These are phyloP conservation scores for Ophioninae sp. DNA, from an alignment of 2,888 invertebrate species.

Conservation along the genomic window DNA sequence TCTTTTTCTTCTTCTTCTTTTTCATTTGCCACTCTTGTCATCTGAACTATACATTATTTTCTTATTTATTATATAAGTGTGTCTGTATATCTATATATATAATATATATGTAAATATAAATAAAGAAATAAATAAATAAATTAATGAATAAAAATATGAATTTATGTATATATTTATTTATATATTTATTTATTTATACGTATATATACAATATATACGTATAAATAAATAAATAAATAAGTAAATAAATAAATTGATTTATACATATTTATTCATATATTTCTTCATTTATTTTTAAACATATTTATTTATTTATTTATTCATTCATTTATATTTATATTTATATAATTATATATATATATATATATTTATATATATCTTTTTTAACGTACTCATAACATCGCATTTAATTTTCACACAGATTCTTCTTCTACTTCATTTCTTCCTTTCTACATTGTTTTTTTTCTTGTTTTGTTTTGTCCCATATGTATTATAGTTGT, in stretches of 20 bases:
- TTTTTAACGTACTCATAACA: slow-evolving; percentile 70
- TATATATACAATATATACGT: slow-evolving; percentile 69
- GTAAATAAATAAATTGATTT: too few relatives aligned
- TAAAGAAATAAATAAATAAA: too few relatives aligned
- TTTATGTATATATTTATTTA: too few relatives aligned
- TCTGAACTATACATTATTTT: slow-evolving; percentile 70
- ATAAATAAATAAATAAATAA: slow-evolving; percentile 69
- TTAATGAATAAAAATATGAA: too few relatives aligned
- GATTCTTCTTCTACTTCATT: slow-evolving; percentile 48
- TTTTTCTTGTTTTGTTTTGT: slow-evolving; percentile 8
- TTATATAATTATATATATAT: slow-evolving; percentile 70
- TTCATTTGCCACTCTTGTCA: slow-evolving; percentile 42
- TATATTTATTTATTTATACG: slow-evolving; percentile 54
- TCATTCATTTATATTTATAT: slow-evolving; percentile 47
- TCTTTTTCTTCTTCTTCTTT: slow-evolving; percentile 58
- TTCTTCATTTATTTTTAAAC: too few relatives aligned
- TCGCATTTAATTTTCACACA: slow-evolving; percentile 60
- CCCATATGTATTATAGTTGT: background rate
- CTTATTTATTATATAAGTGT: slow-evolving; percentile 60
- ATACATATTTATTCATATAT: slow-evolving; percentile 66
- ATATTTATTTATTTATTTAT: slow-evolving; percentile 29
- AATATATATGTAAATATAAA: slow-evolving; percentile 69
- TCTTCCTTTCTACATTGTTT: slow-evolving; percentile 24
- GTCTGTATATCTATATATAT: slow-evolving; percentile 69
- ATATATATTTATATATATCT: slow-evolving; percentile 67